Evolutionary conservation across 2,113 vertebrate genomes (phyloP).

Genomic region (Charina bottae): DNA sequence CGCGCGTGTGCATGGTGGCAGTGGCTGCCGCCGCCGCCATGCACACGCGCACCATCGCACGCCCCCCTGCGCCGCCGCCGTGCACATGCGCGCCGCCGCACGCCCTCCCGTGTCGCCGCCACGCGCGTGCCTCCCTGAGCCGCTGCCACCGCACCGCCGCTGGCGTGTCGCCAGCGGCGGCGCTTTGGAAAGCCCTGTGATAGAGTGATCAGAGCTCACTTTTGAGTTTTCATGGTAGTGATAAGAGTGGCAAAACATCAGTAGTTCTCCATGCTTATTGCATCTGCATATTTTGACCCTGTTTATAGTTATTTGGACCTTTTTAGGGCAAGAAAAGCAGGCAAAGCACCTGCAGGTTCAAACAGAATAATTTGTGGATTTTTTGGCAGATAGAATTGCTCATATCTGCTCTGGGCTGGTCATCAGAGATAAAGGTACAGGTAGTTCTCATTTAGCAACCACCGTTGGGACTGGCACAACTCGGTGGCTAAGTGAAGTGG

Average conservation of each 20-base stretch:
- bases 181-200: too few relatives aligned
- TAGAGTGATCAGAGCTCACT: neutral
- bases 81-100: too few relatives aligned
- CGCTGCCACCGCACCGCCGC: too few relatives aligned
- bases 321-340: neutral
- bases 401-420: neutral
- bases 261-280: neutral
- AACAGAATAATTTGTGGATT: neutral
- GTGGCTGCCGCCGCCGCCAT: too few relatives aligned
- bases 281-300: neutral
- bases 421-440: neutral
- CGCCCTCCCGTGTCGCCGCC: too few relatives aligned
- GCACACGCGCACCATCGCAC: too few relatives aligned
- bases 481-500: neutral
- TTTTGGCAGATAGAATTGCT: neutral
- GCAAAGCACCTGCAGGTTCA: neutral
- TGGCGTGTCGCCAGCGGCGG: too few relatives aligned
- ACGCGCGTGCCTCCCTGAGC: too few relatives aligned
- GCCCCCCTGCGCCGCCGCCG: too few relatives aligned
- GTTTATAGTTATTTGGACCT: neutral
- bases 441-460: neutral
- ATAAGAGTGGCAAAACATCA: neutral
- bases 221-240: neutral
- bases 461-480: neutral
- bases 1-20: too few relatives aligned